Conservation (phyloP, 1,140 invertebrate genomes). For the Drosophila sulfurigaster region DNA sequence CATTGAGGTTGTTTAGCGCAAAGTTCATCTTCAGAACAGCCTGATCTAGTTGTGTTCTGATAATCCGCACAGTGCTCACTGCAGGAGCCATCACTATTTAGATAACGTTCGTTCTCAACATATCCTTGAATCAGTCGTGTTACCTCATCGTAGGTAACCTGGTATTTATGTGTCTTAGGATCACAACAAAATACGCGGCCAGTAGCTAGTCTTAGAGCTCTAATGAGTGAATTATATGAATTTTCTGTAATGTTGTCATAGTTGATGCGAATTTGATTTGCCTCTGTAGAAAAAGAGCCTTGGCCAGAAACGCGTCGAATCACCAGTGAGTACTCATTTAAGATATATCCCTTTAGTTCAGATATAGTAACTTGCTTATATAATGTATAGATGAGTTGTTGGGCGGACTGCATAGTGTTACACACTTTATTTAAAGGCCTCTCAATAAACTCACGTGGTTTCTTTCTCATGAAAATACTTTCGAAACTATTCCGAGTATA, state of each 20-base stretch:
- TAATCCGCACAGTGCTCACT: not conserved
- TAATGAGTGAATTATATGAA: not conserved
- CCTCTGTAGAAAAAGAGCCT: not conserved
- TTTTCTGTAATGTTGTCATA: not conserved
- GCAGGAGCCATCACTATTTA: not conserved
- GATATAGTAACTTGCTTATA: not conserved
- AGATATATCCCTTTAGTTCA: not conserved
- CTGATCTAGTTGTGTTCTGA: not conserved
- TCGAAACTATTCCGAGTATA: too few relatives aligned
- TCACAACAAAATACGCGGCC: not conserved
- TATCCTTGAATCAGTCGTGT: constrained; percentile 7
- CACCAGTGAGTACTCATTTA: not conserved
- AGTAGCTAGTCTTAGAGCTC: not conserved
- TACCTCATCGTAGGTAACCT: constrained; percentile 3
- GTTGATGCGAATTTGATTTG: not conserved
- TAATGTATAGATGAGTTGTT: not conserved
- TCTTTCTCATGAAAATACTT: too few relatives aligned
- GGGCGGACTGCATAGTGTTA: not conserved
- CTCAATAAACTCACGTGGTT: not conserved
- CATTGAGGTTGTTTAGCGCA: constrained; percentile 3
- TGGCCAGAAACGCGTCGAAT: not conserved
- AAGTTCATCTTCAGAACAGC: not conserved
- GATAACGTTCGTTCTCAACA: not conserved
- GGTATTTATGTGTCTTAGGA: not conserved
- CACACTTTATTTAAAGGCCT: too few relatives aligned